Evolutionary conservation across 2,888 invertebrate species (phyloP).

Genomic region (Tetramorium bicarinatum): DNA sequence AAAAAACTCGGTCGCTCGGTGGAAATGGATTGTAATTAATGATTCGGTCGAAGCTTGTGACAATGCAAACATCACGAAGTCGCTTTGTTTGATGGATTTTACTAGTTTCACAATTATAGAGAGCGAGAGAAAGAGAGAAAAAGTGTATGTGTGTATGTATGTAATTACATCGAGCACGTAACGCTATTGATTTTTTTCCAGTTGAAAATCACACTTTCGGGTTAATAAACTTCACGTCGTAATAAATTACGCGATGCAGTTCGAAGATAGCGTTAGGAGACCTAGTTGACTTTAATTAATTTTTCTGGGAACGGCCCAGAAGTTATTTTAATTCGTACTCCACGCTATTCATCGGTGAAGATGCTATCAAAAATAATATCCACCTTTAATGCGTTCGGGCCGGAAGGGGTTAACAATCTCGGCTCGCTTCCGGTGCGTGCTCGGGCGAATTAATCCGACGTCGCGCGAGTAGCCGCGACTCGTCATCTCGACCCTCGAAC

Average conservation of each 20-base stretch:
- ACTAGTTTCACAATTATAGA: not conserved
- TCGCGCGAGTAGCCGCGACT: constrained; percentile 59
- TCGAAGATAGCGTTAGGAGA: constrained; percentile 30
- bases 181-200: constrained; percentile 35
- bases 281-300: constrained; percentile 40
- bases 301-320: constrained; percentile 39
- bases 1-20: not conserved
- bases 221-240: constrained; percentile 32
- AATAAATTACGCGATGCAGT: constrained; percentile 47
- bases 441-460: constrained; percentile 67
- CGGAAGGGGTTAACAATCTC: constrained; percentile 56
- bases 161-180: constrained; percentile 38
- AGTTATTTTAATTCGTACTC: constrained; percentile 41
- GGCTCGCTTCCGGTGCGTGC: constrained; percentile 49
- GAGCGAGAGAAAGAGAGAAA: not conserved
- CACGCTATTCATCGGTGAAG: constrained; percentile 39
- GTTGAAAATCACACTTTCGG: constrained; percentile 44
- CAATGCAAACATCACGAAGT: not conserved
- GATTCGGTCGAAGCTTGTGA: constrained; percentile 3
- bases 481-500: constrained; percentile 51
- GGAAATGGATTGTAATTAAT: constrained; percentile 25
- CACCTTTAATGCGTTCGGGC: constrained; percentile 49
- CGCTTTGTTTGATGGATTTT: constrained; percentile 29
- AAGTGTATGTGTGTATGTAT: not conserved
- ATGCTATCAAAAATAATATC: constrained; percentile 51